Conservation (phyloP, 1,140 invertebrate species). For the Eupristina koningsbergeri region DNA sequence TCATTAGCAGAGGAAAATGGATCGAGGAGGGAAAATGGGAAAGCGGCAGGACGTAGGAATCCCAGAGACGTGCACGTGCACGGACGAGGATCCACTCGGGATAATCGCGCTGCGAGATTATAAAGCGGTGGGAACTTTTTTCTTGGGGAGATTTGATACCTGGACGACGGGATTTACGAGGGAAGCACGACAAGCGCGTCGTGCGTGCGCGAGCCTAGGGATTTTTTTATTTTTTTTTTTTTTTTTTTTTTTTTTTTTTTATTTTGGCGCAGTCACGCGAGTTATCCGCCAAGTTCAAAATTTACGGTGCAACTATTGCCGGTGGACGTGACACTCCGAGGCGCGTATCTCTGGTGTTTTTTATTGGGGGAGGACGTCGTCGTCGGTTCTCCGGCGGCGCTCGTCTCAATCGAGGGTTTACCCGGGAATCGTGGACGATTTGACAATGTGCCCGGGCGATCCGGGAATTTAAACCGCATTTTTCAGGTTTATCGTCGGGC, state of each 20-base stretch:
- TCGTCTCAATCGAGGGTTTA: neutral
- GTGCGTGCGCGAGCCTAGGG: neutral
- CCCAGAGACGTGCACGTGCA: neutral
- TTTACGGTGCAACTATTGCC: neutral
- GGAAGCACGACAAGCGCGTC: slow-evolving; percentile 8
- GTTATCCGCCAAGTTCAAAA: neutral
- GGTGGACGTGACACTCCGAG: too few species aligned
- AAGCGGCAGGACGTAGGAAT: neutral
- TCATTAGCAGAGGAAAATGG: neutral
- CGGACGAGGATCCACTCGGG: neutral
- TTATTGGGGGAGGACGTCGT: too few species aligned
- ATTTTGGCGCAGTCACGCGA: slow-evolving; percentile 1
- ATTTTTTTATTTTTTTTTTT: too few species aligned
- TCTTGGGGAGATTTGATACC: slow-evolving; percentile 21
- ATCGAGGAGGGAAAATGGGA: neutral
- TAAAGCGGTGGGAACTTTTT: neutral
- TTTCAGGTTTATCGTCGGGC: too few species aligned
- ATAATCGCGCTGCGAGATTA: slow-evolving; percentile 39
- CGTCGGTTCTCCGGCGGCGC: neutral
- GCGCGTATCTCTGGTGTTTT: too few species aligned
- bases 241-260: too few species aligned
- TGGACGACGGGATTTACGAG: neutral
- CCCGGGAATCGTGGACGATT: neutral
- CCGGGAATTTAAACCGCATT: neutral
- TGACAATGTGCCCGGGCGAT: neutral